Percentiles rank a stretch among this genome's conserved stretches.
Conservation (phyloP, 2,113 vertebrate species). For the Hemibagrus wyckioides region DNA sequence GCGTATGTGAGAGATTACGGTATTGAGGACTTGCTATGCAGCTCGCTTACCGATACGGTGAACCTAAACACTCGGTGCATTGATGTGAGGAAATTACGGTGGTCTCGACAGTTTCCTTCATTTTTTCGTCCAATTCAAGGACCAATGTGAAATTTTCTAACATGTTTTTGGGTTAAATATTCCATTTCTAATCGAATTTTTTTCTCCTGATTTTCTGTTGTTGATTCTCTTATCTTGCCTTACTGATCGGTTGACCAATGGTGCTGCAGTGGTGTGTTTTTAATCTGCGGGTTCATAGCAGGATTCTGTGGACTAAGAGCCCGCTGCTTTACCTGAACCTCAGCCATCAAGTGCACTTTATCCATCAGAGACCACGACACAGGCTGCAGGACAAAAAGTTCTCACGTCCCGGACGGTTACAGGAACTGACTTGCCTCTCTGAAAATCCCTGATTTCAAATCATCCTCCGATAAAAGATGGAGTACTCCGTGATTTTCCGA, state of each 20-base stretch:
- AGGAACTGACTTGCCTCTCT: background rate
- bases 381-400: slow-evolving; percentile 4
- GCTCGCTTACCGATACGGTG: background rate
- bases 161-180: background rate
- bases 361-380: slow-evolving; percentile 10
- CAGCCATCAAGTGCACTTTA: slow-evolving; percentile 59
- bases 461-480: background rate
- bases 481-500: slow-evolving; percentile 5
- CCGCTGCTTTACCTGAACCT: slow-evolving; percentile 47
- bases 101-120: background rate
- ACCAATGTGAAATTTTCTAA: slow-evolving; percentile 3
- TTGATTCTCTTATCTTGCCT: slow-evolving; percentile 46
- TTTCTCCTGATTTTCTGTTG: slow-evolving; percentile 25
- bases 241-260: slow-evolving; percentile 42
- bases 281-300: slow-evolving; percentile 13
- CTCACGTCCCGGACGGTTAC: background rate
- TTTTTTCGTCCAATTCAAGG: background rate
- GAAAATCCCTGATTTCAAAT: background rate
- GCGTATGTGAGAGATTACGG: background rate
- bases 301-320: slow-evolving; percentile 34
- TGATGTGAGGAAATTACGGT: background rate
- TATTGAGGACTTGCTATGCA: background rate
- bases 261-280: slow-evolving; percentile 47
- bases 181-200: background rate
- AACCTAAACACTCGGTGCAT: background rate